These are phyloP conservation scores for Aromia moschata DNA, from an alignment of 2,888 invertebrate species.

Conservation along the genomic window DNA sequence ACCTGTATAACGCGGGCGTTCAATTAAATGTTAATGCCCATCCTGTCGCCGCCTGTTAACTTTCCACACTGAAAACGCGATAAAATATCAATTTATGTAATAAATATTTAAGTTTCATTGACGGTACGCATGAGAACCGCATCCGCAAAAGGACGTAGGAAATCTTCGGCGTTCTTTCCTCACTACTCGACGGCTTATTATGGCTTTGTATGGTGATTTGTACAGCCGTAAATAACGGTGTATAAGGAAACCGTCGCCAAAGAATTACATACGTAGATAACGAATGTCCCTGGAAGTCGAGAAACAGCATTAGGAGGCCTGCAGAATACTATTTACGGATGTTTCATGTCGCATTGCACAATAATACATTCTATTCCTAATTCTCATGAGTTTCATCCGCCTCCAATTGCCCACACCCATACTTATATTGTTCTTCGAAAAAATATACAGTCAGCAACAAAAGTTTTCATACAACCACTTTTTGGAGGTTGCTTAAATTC, in stretches of 20 bases:
- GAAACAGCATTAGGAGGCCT: neutral
- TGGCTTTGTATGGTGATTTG: slow-evolving; percentile 1
- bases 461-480: too few relatives aligned
- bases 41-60: neutral
- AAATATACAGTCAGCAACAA: too few relatives aligned
- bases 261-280: neutral
- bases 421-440: too few relatives aligned
- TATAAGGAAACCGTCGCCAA: neutral
- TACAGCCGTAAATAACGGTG: neutral
- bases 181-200: neutral
- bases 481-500: too few relatives aligned
- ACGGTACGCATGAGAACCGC: neutral
- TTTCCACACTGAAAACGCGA: neutral
- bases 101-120: neutral
- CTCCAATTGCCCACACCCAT: too few relatives aligned
- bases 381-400: too few relatives aligned
- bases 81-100: neutral
- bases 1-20: neutral
- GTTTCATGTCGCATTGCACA: too few relatives aligned
- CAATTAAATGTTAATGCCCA: neutral
- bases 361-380: too few relatives aligned
- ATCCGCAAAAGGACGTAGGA: neutral
- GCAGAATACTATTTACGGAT: too few relatives aligned
- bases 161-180: neutral
- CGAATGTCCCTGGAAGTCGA: neutral